phyloP scores from a whole-genome alignment of 2,888 invertebrate species.

The Apotomis capreana region DNA sequence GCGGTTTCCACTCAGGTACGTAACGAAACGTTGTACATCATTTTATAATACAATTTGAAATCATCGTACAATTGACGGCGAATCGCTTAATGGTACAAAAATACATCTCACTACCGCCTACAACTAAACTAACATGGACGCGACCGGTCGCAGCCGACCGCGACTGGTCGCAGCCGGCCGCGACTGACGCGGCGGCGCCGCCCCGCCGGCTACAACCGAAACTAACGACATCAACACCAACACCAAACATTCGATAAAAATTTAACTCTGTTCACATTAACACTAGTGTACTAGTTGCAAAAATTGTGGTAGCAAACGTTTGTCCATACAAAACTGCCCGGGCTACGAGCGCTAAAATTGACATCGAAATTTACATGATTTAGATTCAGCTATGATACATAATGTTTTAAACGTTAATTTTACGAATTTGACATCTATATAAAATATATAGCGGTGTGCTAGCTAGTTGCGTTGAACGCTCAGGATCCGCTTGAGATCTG shows the following conservation, averaged over 20 bases:
- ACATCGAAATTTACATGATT: slow-evolving; percentile 80
- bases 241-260: slow-evolving; percentile 72
- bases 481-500: neutral
- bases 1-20: slow-evolving; percentile 69
- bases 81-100: slow-evolving; percentile 71
- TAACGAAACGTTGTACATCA: slow-evolving; percentile 57
- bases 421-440: slow-evolving; percentile 79
- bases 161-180: neutral
- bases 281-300: slow-evolving; percentile 71
- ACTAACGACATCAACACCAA: slow-evolving; percentile 64
- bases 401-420: slow-evolving; percentile 61
- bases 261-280: slow-evolving; percentile 47
- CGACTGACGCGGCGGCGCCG: slow-evolving; percentile 1
- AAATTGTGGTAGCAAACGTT: slow-evolving; percentile 76
- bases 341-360: slow-evolving; percentile 76
- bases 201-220: slow-evolving; percentile 40
- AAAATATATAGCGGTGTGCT: slow-evolving; percentile 65
- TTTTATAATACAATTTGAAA: slow-evolving; percentile 42
- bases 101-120: slow-evolving; percentile 74
- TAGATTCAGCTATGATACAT: slow-evolving; percentile 77
- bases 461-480: slow-evolving; percentile 9
- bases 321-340: slow-evolving; percentile 68
- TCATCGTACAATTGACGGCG: slow-evolving; percentile 70
- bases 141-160: neutral
- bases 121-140: slow-evolving; percentile 65